Evolutionary conservation across 2,888 invertebrate species (phyloP).

Genomic region (Idaea dimidiata): DNA sequence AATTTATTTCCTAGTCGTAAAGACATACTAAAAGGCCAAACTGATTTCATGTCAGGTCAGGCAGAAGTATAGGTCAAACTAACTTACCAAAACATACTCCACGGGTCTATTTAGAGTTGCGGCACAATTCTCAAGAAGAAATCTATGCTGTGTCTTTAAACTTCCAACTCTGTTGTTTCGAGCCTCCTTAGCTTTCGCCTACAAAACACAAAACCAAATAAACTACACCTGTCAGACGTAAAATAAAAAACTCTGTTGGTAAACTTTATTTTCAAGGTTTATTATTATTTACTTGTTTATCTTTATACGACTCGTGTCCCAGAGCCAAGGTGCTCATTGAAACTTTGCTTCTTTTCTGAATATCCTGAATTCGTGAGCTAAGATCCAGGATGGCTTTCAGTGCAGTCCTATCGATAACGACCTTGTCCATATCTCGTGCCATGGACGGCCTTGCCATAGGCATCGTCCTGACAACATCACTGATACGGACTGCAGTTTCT

Average conservation of each 20-base stretch:
- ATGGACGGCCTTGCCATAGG: background rate
- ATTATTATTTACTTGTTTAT: constrained; percentile 71
- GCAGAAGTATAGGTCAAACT: too few relatives aligned
- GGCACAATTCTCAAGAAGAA: constrained; percentile 85
- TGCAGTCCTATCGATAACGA: constrained; percentile 63
- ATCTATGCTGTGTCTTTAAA: constrained; percentile 79
- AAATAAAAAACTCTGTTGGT: background rate
- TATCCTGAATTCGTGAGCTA: constrained; percentile 56
- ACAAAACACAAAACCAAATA: constrained; percentile 38
- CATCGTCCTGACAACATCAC: constrained; percentile 41
- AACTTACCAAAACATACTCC: constrained; percentile 78
- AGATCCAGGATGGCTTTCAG: constrained; percentile 69
- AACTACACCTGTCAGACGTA: constrained; percentile 5
- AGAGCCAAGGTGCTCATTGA: constrained; percentile 68
- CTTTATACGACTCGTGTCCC: constrained; percentile 72
- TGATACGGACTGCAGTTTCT: constrained; percentile 41
- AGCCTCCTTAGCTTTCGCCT: constrained; percentile 83
- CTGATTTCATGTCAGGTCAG: too few relatives aligned
- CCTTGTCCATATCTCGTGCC: constrained; percentile 25
- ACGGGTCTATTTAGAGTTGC: constrained; percentile 75
- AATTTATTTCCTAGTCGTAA: too few relatives aligned
- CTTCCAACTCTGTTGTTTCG: constrained; percentile 73
- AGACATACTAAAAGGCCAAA: too few relatives aligned
- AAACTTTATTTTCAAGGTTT: background rate
- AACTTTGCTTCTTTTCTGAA: constrained; percentile 62